Evolutionary conservation across 2,113 vertebrate genomes (phyloP).

Genomic region (Micronycteris hirsuta): DNA sequence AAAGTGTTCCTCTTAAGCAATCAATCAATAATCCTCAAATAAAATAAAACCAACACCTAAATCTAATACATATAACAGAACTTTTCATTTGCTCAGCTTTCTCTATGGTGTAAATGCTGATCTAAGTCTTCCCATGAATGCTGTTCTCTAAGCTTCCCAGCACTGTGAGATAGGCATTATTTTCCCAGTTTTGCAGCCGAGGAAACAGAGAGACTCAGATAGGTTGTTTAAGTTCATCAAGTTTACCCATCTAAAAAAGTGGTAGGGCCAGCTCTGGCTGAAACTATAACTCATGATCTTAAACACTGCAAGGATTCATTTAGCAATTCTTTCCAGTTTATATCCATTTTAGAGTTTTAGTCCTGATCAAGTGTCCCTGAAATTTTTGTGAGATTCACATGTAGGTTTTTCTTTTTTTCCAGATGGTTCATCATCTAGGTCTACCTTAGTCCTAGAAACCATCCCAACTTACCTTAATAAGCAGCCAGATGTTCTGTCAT

Average conservation of each 20-base stretch:
- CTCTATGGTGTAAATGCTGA: neutral
- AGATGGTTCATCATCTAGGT: neutral
- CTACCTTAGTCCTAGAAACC: neutral
- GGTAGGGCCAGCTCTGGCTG: neutral
- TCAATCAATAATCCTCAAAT: neutral
- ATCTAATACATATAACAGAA: neutral
- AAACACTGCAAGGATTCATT: neutral
- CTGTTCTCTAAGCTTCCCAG: neutral
- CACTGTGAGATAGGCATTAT: neutral
- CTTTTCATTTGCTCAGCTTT: neutral
- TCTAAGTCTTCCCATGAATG: neutral
- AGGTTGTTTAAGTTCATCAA: neutral
- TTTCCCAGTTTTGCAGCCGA: neutral
- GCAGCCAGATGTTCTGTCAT: neutral
- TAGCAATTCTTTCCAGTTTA: neutral
- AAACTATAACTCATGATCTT: neutral
- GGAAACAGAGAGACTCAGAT: neutral
- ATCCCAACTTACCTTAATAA: neutral
- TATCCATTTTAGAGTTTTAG: neutral
- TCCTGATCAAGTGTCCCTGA: neutral
- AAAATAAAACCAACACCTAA: neutral
- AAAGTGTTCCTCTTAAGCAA: neutral
- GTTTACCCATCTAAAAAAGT: neutral
- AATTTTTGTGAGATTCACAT: neutral
- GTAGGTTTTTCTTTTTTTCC: neutral